These are phyloP conservation scores for Rachycentron canadum DNA, from an alignment of 2,797 vertebrate species.

Conservation along the genomic window DNA sequence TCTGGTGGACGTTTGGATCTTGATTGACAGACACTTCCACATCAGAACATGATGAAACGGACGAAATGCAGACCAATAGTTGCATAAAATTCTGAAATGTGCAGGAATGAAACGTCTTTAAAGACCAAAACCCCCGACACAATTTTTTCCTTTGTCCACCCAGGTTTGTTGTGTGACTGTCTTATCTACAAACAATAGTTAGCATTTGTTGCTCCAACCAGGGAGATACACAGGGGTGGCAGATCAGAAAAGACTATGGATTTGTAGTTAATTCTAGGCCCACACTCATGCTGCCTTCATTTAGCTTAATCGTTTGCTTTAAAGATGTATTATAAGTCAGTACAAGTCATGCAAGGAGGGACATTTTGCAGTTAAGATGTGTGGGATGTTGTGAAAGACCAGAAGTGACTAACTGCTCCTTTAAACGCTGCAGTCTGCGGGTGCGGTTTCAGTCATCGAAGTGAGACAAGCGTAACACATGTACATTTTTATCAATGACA, in stretches of 20 bases:
- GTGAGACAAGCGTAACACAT: conserved; percentile 9
- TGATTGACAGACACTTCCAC: too few species aligned
- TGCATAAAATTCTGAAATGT: too few species aligned
- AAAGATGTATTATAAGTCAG: background rate
- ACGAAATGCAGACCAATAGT: too few species aligned
- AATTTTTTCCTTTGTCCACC: too few species aligned
- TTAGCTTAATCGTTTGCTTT: background rate
- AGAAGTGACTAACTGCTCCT: background rate
- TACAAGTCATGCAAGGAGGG: background rate
- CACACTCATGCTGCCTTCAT: background rate
- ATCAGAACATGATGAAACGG: too few species aligned
- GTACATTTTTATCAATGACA: conserved; percentile 29
- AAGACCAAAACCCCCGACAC: too few species aligned
- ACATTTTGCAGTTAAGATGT: background rate
- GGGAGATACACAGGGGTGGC: background rate
- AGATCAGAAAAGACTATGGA: background rate
- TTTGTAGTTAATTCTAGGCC: background rate
- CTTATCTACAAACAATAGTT: background rate
- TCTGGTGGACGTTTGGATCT: too few species aligned
- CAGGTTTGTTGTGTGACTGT: too few species aligned
- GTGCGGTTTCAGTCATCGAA: conserved; percentile 7
- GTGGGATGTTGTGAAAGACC: background rate
- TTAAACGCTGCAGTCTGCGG: background rate
- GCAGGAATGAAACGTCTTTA: too few species aligned
- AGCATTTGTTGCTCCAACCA: background rate